A percentile compares a stretch with the other conserved stretches of the same genome.
phyloP scores from a whole-genome alignment of 2,113 vertebrate genomes.

The Stegostoma tigrinum region DNA sequence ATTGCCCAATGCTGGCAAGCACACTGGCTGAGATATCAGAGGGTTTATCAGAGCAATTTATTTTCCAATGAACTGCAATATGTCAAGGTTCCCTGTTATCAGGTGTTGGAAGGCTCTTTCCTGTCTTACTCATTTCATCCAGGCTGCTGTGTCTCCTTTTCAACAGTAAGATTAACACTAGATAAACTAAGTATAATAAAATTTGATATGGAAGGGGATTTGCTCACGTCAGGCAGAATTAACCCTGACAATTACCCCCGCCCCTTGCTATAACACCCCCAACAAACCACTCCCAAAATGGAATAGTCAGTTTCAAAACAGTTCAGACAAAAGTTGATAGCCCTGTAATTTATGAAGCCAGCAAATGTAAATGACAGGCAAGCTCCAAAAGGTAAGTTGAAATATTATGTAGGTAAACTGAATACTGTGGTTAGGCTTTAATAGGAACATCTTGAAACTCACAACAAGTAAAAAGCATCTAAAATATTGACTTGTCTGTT shows the following conservation, averaged over 20 bases:
- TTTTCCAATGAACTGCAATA: not conserved
- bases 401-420: not conserved
- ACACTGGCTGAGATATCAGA: not conserved
- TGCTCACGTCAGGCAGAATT: not conserved
- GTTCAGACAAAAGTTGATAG: not conserved
- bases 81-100: slow-evolving; percentile 4
- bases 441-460: not conserved
- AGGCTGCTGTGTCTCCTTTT: not conserved
- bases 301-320: not conserved
- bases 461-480: not conserved
- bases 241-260: not conserved
- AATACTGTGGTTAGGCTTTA: not conserved
- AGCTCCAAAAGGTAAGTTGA: not conserved
- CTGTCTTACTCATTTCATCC: slow-evolving; percentile 10
- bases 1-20: not conserved
- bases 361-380: not conserved
- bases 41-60: slow-evolving; percentile 16
- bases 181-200: slow-evolving; percentile 19
- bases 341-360: not conserved
- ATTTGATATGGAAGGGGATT: not conserved
- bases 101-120: slow-evolving; percentile 17
- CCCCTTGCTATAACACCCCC: not conserved
- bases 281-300: not conserved
- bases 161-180: not conserved
- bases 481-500: not conserved